Percentiles rank a stretch among this genome's conserved stretches.
Conservation (phyloP, 2,888 invertebrate genomes). For the Cremastinae sp. region DNA sequence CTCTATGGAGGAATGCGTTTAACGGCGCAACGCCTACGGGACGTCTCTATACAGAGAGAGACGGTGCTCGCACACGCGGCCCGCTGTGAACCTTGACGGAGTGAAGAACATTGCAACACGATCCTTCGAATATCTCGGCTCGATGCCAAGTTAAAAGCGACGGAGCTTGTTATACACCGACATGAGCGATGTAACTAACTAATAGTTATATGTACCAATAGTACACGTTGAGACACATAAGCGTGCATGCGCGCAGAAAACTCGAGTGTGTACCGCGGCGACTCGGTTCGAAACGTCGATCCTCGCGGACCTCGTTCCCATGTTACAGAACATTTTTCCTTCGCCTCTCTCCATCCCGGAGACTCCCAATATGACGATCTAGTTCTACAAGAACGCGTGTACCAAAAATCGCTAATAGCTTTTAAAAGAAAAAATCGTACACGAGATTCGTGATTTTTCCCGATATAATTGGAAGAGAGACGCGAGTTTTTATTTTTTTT, state of each 20-base stretch:
- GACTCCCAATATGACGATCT: constrained; percentile 30
- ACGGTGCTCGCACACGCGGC: constrained; percentile 63
- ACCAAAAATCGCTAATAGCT: constrained; percentile 42
- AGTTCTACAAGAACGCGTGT: constrained; percentile 31
- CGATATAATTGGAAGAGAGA: constrained; percentile 19
- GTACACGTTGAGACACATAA: constrained; percentile 2
- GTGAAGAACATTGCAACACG: constrained; percentile 78
- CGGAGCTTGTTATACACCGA: constrained; percentile 57
- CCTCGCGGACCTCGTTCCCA: constrained; percentile 32
- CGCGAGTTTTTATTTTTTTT: too few species aligned
- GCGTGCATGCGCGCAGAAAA: background rate
- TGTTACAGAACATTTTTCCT: constrained; percentile 25
- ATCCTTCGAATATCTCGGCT: constrained; percentile 77
- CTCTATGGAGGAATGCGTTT: constrained; percentile 80
- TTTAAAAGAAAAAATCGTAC: background rate
- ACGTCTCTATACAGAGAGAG: constrained; percentile 74
- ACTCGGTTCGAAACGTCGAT: constrained; percentile 24
- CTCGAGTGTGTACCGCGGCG: constrained; percentile 1
- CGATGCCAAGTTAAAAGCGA: constrained; percentile 74
- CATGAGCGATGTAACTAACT: constrained; percentile 54
- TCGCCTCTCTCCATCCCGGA: background rate
- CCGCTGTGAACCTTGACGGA: constrained; percentile 76
- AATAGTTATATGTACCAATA: constrained; percentile 41
- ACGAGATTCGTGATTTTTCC: background rate
- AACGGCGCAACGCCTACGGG: constrained; percentile 79